Percentiles rank a stretch among this genome's conserved stretches.
Evolutionary conservation across 2,113 vertebrate species (phyloP).

Genomic region (Atractosteus spatula): DNA sequence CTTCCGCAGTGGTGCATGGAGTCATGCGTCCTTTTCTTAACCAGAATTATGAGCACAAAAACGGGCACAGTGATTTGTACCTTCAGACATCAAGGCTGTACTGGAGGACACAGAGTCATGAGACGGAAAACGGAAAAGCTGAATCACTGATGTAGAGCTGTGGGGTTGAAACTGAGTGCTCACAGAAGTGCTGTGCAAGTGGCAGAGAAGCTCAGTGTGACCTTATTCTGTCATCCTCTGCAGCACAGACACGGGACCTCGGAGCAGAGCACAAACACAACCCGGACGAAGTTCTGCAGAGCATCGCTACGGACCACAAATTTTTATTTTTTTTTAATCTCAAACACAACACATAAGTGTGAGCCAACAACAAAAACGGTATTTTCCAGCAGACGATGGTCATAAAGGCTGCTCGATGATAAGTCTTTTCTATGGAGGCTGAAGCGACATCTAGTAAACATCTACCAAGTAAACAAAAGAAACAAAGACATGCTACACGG

Average conservation of each 20-base stretch:
- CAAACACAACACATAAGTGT: conserved; percentile 50
- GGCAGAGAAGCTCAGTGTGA: neutral
- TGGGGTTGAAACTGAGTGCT: neutral
- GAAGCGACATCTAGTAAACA: conserved; percentile 54
- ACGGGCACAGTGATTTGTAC: no score
- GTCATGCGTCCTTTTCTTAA: no score
- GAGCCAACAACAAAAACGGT: conserved; percentile 35
- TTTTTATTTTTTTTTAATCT: conserved; percentile 52
- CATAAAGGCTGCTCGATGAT: conserved; percentile 30
- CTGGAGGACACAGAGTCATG: neutral
- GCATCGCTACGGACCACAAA: conserved; percentile 15
- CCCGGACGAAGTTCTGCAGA: neutral
- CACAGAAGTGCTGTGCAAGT: neutral
- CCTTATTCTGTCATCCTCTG: conserved; percentile 2
- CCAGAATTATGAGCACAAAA: no score
- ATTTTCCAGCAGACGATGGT: neutral
- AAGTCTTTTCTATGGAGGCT: conserved; percentile 36
- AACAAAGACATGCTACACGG: conserved; percentile 60
- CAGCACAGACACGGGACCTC: neutral
- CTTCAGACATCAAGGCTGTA: neutral
- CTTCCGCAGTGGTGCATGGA: no score
- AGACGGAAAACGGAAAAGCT: neutral
- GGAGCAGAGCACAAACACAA: neutral
- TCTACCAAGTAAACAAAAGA: conserved; percentile 51
- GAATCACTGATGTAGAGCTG: conserved; percentile 2